phyloP scores from a whole-genome alignment of 2,113 vertebrate species.

The Glaucomys volans region DNA sequence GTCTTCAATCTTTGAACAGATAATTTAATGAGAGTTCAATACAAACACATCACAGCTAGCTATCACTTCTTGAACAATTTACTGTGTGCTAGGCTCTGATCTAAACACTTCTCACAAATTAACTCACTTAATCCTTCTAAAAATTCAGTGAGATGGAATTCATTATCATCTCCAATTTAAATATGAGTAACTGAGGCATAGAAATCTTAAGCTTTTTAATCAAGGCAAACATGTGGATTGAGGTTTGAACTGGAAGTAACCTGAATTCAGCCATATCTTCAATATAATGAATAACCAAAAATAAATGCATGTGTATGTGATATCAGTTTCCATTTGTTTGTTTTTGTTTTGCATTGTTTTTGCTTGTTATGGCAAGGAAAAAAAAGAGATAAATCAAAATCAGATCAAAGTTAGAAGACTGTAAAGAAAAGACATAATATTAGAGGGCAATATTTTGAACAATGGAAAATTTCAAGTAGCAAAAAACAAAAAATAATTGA shows the following conservation, averaged over 20 bases:
- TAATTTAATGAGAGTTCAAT: slow-evolving; percentile 5
- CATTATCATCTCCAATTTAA: slow-evolving; percentile 5
- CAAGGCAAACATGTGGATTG: not conserved
- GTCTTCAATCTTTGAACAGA: not conserved
- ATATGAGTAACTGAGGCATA: not conserved
- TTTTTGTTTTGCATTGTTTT: not conserved
- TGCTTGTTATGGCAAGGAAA: not conserved
- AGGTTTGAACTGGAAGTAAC: not conserved
- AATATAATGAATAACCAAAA: not conserved
- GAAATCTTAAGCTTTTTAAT: slow-evolving; percentile 19
- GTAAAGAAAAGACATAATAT: not conserved
- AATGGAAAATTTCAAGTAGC: not conserved
- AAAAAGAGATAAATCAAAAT: not conserved
- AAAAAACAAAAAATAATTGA: not conserved
- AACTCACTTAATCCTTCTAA: not conserved
- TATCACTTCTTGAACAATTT: not conserved
- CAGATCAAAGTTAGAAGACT: not conserved
- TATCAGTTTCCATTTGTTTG: not conserved
- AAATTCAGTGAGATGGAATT: not conserved
- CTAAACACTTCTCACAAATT: not conserved
- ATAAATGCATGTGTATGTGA: not conserved
- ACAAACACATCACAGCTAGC: not conserved
- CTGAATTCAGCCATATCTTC: not conserved
- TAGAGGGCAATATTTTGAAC: not conserved
- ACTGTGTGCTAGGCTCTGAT: not conserved